Evolutionary conservation across 2,888 invertebrate species (phyloP).

Genomic region (Andrena bucephala): DNA sequence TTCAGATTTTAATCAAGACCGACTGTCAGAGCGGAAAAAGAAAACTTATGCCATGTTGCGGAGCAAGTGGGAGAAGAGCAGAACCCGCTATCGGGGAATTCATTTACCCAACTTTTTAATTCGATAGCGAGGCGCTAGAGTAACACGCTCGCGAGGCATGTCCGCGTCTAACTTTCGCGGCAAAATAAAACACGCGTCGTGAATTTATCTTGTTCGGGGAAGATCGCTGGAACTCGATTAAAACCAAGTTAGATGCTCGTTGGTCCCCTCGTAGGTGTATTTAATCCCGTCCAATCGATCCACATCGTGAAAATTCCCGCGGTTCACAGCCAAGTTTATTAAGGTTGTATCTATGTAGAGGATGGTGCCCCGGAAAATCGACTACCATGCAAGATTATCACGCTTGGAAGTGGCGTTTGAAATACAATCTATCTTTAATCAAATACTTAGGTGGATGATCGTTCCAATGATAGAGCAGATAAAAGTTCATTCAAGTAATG

Average conservation of each 20-base stretch:
- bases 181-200: conserved; percentile 29
- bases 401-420: not conserved
- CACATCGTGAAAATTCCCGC: not conserved
- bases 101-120: conserved; percentile 65
- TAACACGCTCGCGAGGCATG: not conserved
- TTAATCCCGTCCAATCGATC: conserved; percentile 43
- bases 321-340: not conserved
- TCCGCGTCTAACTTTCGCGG: conserved; percentile 13
- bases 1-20: conserved; percentile 73
- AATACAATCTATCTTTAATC: not conserved
- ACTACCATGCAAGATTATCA: not conserved
- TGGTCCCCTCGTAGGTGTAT: not conserved
- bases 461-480: not conserved
- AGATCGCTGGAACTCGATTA: conserved; percentile 47
- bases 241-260: conserved; percentile 23
- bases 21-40: conserved; percentile 58
- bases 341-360: not conserved
- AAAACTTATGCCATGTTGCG: conserved; percentile 48
- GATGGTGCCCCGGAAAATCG: not conserved
- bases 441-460: not conserved
- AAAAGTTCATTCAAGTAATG: conserved; percentile 4
- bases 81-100: conserved; percentile 55
- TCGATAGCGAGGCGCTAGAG: conserved; percentile 36
- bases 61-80: not conserved
- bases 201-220: conserved; percentile 20